Conservation (phyloP, 2,113 vertebrate genomes). For the Amia ocellicauda region DNA sequence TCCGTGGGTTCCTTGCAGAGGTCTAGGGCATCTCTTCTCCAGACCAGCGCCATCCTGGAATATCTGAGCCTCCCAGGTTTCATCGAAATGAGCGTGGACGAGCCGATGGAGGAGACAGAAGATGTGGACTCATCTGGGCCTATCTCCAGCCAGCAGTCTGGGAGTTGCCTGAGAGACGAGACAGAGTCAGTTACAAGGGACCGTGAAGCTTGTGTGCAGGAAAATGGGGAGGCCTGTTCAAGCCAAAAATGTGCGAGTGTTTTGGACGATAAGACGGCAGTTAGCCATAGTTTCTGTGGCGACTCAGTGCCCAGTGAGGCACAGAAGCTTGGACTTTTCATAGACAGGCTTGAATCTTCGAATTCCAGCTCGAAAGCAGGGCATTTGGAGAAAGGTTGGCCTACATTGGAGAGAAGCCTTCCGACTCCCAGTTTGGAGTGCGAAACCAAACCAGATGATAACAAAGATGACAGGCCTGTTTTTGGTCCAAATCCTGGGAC, state of each 20-base stretch:
- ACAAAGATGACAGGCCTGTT: conserved; percentile 44
- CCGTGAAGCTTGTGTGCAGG: conserved; percentile 55
- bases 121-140: conserved; percentile 26
- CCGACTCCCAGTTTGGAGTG: conserved; percentile 33
- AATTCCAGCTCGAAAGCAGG: conserved; percentile 34
- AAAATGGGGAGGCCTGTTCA: conserved; percentile 21
- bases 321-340: conserved; percentile 20
- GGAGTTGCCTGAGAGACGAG: conserved; percentile 35
- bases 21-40: conserved; percentile 51
- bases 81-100: conserved; percentile 76
- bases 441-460: conserved; percentile 49
- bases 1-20: not conserved
- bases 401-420: not conserved
- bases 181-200: conserved; percentile 61
- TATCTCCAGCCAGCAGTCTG: conserved; percentile 29
- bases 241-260: conserved; percentile 19
- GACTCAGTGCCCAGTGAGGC: conserved; percentile 16
- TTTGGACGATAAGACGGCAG: conserved; percentile 9
- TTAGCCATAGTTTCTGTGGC: conserved; percentile 4
- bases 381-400: conserved; percentile 40
- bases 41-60: conserved; percentile 69
- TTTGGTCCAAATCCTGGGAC: not conserved
- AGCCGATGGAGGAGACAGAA: conserved; percentile 52
- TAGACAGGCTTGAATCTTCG: conserved; percentile 24
- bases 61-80: conserved; percentile 73